A percentile compares a stretch with the other conserved stretches of the same genome.
phyloP scores from a whole-genome alignment of 2,797 vertebrate species.

The Philypnodon macrostomus region DNA sequence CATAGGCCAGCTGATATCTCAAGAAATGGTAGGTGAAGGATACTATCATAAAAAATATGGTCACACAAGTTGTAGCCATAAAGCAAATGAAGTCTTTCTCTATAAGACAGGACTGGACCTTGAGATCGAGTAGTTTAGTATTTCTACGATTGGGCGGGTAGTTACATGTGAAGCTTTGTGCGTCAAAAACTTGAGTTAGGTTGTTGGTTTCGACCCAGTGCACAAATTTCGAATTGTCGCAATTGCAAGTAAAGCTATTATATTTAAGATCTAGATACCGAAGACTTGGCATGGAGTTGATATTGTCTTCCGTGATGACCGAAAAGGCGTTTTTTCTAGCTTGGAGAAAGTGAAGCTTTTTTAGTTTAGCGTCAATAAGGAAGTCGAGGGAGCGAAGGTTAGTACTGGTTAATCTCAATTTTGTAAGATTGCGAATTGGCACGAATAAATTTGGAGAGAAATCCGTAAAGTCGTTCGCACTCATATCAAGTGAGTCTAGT shows the following conservation, averaged over 20 bases:
- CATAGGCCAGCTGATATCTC: conserved; percentile 60
- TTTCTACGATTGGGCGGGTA: conserved; percentile 44
- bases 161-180: conserved; percentile 57
- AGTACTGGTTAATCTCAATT: conserved; percentile 53
- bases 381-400: conserved; percentile 65
- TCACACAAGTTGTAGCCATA: conserved; percentile 19
- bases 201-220: conserved; percentile 32
- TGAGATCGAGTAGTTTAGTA: conserved; percentile 51
- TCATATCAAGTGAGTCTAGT: conserved; percentile 56
- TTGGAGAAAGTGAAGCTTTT: conserved; percentile 60
- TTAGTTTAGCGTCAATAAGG: conserved; percentile 47
- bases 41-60: conserved; percentile 39
- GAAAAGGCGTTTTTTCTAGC: conserved; percentile 50
- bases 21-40: conserved; percentile 63
- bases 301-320: conserved; percentile 25
- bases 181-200: conserved; percentile 60
- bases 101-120: conserved; percentile 30
- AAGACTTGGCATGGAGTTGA: conserved; percentile 45
- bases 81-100: conserved; percentile 46
- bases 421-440: conserved; percentile 47
- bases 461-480: conserved; percentile 49
- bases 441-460: conserved; percentile 48
- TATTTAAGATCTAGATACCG: conserved; percentile 53
- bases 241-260: conserved; percentile 68
- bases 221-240: conserved; percentile 58